Base-by-base conservation (phyloP, 2,888 invertebrate species). In the Xestobium rufovillosum region DNA sequence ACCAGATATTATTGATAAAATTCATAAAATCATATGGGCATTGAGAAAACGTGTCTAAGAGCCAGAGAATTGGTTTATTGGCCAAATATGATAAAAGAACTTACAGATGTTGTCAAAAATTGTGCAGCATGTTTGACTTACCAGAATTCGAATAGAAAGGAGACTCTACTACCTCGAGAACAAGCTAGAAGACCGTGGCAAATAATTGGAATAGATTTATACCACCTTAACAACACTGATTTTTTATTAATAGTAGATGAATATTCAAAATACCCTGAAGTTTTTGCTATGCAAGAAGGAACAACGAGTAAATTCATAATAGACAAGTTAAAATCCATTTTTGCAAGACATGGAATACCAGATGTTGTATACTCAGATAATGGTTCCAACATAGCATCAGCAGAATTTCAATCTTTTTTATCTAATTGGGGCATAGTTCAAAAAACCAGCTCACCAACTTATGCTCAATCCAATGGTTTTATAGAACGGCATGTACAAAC, bases 11-110 rank as follows among this genome's bases (percentile, higher is more conserved):
- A 34, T 55, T 32, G 37, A 39, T 10, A 36, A 38, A 12, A 23
- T 52, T 14, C 52, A 52, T 40, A 41, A 45, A 39, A 41, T 14
- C 52, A 55, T 37, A 37, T 49, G 35, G 52, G 55, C 2, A 48
- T 51, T 13, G 43, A 44, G n/a, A 48, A 48, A 42, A 47, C 44
- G 4, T 31, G 40, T 13, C 6, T 25, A 17, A 43, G 42, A 35
- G 53, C 49, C 8, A 42, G 26, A 28, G 44, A 44, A 16, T 14
- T 26, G 9, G 41, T 55, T 3, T 55, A 41, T 41, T 51, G 54
- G 51, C 50, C 52, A n/a, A 19, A 26, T 4, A 49, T 54, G 35
- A 39, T 28, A 3, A 45, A 40, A 11, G 39, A 54, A 27, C 46
- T 50, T 13, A 29, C 33, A 33, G 35, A 49, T 19, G 31, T 32